Evolutionary conservation across 1,140 invertebrate genomes (phyloP), one percentile per base, ranked within the genome.

Genomic region (Hylaeus volcanicus): DNA sequence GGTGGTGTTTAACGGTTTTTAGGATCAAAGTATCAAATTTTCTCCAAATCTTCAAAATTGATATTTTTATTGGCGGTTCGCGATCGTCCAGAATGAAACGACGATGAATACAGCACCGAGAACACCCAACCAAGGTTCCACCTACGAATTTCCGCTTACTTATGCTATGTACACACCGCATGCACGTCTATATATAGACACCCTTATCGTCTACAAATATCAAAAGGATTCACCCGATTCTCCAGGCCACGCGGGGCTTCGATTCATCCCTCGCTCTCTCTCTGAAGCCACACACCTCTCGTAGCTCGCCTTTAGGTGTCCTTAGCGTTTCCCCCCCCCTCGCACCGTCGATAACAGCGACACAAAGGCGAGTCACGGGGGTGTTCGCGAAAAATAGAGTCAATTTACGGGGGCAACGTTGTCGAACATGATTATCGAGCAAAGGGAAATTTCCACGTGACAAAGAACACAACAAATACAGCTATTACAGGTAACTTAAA

Each of bases 131-230:
- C 26, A 6, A 39, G 4, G 41, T 11, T 76, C 45, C 76, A 64
- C 26, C 60, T 48, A 79, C 51, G 11, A 48, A 2, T 63, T 63
- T 37, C 64, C 77, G 15, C 76, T 72, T 37, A 79, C 70, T 53
- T 55, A 61, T 9, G 73, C 55, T 88, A 88, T 88, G 68, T 88
- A 88, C 86, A 88, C 71, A 79, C 71, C 37, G 81, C 86, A 88
- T 88, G 84, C 84, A 88, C 81, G 74, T 79, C 64, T 74, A 86
- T 82, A 86, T 81, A 74, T 26, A 0, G 81, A 88, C 81, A 86
- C 53, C 68, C 76, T 88, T 88, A 86, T 88, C 58, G 79, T 79
- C 84, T 83, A 88, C 76, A 80, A 77, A 88, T 88, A 88, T 88
- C 72, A 88, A 88, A 88, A 88, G 76, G 81, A 60, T 68, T 75